phyloP scores from a whole-genome alignment of 2,888 invertebrate species.

The Agrilus biguttatus region DNA sequence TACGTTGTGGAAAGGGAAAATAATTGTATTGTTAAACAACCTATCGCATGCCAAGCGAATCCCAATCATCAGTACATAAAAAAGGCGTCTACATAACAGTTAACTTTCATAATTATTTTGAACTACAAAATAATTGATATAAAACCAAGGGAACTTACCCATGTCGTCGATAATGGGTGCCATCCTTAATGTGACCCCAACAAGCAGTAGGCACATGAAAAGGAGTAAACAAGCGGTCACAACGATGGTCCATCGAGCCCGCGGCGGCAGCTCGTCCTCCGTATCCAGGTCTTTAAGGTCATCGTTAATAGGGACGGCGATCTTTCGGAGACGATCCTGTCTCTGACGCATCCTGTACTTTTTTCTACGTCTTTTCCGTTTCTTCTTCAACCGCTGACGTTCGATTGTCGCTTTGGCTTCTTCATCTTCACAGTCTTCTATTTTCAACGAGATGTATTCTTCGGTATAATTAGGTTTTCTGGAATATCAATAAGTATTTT shows the following conservation, averaged over 20 bases:
- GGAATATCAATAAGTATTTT: conserved; percentile 8
- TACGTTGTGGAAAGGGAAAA: too few relatives aligned
- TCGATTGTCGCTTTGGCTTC: conserved; percentile 23
- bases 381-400: conserved; percentile 17
- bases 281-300: conserved; percentile 44
- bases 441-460: conserved; percentile 37
- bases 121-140: not conserved
- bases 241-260: conserved; percentile 82
- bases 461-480: conserved; percentile 35
- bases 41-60: too few relatives aligned
- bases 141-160: conserved; percentile 50
- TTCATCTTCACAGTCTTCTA: conserved; percentile 30
- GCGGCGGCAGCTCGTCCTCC: conserved; percentile 68
- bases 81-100: too few relatives aligned
- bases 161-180: conserved; percentile 91
- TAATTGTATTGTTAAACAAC: too few relatives aligned
- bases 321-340: conserved; percentile 10
- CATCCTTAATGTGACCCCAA: conserved; percentile 84
- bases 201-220: conserved; percentile 76
- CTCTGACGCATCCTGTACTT: conserved; percentile 21
- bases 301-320: conserved; percentile 19
- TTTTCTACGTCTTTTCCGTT: conserved; percentile 22
- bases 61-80: too few relatives aligned
- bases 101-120: too few relatives aligned
- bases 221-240: conserved; percentile 78